Base-by-base conservation (phyloP, 2,113 vertebrate genomes). In the Fulmarus glacialis region DNA sequence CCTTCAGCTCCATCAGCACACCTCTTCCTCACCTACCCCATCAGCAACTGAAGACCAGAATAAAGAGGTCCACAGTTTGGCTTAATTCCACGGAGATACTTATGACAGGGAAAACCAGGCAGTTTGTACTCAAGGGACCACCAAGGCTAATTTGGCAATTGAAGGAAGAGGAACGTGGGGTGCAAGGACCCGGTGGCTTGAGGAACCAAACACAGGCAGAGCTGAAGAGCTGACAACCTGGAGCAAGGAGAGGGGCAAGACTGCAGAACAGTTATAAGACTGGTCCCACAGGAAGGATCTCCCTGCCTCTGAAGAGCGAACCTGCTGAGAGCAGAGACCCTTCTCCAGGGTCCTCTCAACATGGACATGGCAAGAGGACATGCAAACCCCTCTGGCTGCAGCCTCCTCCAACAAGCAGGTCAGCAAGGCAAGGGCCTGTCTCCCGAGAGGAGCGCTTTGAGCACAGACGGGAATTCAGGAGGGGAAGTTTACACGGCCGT, bases 331-430 rank as follows among this genome's bases (percentile, higher is more conserved):
- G 64, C n/a, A 22, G 14, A 66, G 40, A 43, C 8, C 70, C 16
- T 47, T 23, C 55, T 45, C 36, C 62, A 68, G 36, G 14, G 80
- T 58, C 12, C n/a, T 53, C 66, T 73, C 22, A 18, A 8, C 0
- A 0, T 0, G 3, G 73, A 7, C 11, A 15, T 0, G 3, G 66
- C 2, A 23, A 22, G 71, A 53, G 78, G 77, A 87, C 1, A 8
- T 2, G 30, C 14, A 40, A 21, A 63, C 8, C 70, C 45, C 24
- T 15, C 18, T 9, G 40, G n/a, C 56, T 5, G 17, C 73, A 38
- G 78, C 74, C 40, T 43, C 23, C 11, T n/a, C 16, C 52, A 24
- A 5, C 14, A 4, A 24, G 34, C 67, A 68, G 82, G 58, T 53
- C 94, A 80, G 93, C 40, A 40, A 1, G 6, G 55, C 81, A 29